phyloP scores from a whole-genome alignment of 2,888 invertebrate species.

The Augochlorella aurata region DNA sequence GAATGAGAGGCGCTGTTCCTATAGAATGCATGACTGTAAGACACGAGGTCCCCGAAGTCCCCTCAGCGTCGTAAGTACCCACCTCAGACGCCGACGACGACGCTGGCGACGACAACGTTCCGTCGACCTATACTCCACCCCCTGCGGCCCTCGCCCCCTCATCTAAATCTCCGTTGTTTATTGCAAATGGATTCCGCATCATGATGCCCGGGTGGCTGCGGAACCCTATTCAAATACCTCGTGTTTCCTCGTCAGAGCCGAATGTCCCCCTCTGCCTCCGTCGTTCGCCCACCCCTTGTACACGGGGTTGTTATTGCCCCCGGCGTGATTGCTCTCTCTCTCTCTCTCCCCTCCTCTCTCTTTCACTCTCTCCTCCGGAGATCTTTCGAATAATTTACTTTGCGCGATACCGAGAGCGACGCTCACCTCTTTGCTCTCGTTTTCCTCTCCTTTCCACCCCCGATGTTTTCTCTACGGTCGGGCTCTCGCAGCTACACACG shows the following conservation, averaged over 20 bases:
- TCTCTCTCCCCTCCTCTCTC: conserved; percentile 72
- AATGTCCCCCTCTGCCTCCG: conserved; percentile 45
- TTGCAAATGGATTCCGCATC: conserved; percentile 82
- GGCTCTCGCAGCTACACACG: not conserved
- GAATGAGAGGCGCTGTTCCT: conserved; percentile 77
- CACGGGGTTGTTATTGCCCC: conserved; percentile 75
- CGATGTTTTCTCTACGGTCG: not conserved
- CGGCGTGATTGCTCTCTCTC: conserved; percentile 75
- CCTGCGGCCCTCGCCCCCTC: conserved; percentile 54
- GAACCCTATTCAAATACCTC: conserved; percentile 77
- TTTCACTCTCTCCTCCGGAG: conserved; percentile 65
- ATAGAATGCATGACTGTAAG: conserved; percentile 82
- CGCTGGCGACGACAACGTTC: conserved; percentile 74
- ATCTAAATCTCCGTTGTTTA: conserved; percentile 81
- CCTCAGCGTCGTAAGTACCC: conserved; percentile 77
- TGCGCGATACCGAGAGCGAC: conserved; percentile 67
- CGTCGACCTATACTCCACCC: conserved; percentile 56
- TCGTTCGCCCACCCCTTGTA: conserved; percentile 41
- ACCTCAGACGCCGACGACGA: conserved; percentile 62
- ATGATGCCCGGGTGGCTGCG: conserved; percentile 76
- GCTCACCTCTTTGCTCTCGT: conserved; percentile 25
- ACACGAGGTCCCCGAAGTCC: conserved; percentile 76
- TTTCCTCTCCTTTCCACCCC: conserved; percentile 17
- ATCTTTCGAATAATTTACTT: conserved; percentile 79
- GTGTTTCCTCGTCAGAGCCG: conserved; percentile 73